Evolutionary conservation across 2,888 invertebrate genomes (phyloP).

Genomic region (Gnatocerus cornutus): DNA sequence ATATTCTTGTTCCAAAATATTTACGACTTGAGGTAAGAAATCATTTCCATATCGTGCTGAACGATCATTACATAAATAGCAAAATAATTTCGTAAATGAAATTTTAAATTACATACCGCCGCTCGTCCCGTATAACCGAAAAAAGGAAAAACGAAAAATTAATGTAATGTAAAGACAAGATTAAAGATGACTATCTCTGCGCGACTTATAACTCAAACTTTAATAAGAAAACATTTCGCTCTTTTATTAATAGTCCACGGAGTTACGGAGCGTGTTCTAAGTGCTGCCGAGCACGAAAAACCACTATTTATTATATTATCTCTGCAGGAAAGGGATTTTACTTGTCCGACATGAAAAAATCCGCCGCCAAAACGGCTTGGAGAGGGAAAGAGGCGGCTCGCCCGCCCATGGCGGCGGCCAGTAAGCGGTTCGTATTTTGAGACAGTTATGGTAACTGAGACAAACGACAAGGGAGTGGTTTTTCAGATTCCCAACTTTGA

Average conservation of each 20-base stretch:
- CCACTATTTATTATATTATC: constrained; percentile 62
- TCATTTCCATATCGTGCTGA: constrained; percentile 61
- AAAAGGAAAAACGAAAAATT: constrained; percentile 58
- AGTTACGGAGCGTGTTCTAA: constrained; percentile 63
- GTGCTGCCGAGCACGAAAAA: constrained; percentile 67
- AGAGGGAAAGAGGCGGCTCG: constrained; percentile 7
- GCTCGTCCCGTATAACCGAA: constrained; percentile 47
- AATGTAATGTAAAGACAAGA: constrained; percentile 69
- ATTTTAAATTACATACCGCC: constrained; percentile 67
- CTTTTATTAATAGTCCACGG: constrained; percentile 67
- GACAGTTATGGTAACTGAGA: not conserved
- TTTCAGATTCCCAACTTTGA: too few relatives aligned
- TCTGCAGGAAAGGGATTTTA: constrained; percentile 48
- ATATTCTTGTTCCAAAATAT: constrained; percentile 24
- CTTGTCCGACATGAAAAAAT: constrained; percentile 41
- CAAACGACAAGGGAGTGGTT: too few relatives aligned
- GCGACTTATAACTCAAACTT: constrained; percentile 69
- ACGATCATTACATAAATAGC: constrained; percentile 65
- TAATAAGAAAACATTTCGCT: constrained; percentile 70
- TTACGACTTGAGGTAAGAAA: constrained; percentile 42
- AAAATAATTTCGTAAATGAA: constrained; percentile 68
- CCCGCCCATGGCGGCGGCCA: constrained; percentile 34
- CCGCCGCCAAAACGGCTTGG: not conserved
- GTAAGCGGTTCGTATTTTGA: not conserved
- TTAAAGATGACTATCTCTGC: constrained; percentile 70